Evolutionary conservation across 2,888 invertebrate species (phyloP), one percentile per base, ranked within the genome.

Genomic region (Drosophila kuntzei): DNA sequence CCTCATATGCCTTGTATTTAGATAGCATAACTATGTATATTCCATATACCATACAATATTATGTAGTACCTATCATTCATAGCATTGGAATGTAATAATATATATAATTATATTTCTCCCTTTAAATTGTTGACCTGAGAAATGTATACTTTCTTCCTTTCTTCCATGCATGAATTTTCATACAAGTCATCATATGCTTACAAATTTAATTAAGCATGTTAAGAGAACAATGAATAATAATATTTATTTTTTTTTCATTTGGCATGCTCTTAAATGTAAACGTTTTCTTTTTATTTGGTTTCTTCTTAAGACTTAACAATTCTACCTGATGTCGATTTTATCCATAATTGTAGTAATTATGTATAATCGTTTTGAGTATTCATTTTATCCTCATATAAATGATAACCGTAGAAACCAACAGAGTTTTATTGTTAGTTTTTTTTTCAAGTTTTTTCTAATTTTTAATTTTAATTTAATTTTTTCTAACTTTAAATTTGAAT

Each of bases 121-220:
- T 29, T 39, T 29, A 18, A 25, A 32, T 49, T 32, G 20, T 49
- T 8, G 1, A 51, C 2, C 11, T 27, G 8, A 16, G 37, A n/a
- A n/a, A 20, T 49, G 20, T n/a, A 50, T 34, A 36, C 9, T 53
- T 29, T 29, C 18, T 20, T 32, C 9, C 39, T 53, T 53, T 32
- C 18, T 8, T 18, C 3, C 16, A 16, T 51, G 39, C 41, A 29
- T 41, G 20, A 41, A 41, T 20, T 2, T 9, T 27, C 14, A 44
- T 41, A 5, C 14, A 34, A 34, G n/a, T 34, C n/a, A 12, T 18
- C 4, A 41, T 6, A 41, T 12, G n/a, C 14, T 22, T 41, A 20
- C 2, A 27, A 6, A 11, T 9, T 41, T 4, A n/a, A 29, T 16
- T 37, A 22, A 1, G 53, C 29, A 54, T 54, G 29, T 18, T 37